Conservation (phyloP, 1,140 invertebrate species). For the Subanguina moxae region DNA sequence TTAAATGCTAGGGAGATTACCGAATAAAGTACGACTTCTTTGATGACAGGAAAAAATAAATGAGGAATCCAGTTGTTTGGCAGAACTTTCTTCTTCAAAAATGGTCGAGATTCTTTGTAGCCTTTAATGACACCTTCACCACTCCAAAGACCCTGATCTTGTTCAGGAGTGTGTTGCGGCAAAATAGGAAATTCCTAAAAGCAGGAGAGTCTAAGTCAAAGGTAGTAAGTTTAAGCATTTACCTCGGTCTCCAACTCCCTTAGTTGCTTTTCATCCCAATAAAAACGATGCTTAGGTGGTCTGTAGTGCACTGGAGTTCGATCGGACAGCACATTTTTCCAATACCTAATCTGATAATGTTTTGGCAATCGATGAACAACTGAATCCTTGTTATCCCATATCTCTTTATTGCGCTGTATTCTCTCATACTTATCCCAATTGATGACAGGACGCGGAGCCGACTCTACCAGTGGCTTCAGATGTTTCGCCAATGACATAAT, state of each 20-base stretch:
- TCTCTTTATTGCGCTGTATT: constrained; percentile 56
- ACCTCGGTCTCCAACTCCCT: constrained; percentile 61
- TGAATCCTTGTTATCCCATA: constrained; percentile 53
- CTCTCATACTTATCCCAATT: constrained; percentile 58
- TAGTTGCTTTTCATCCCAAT: constrained; percentile 69
- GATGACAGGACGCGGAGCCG: constrained; percentile 43
- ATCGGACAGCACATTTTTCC: constrained; percentile 73
- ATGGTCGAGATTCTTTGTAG: constrained; percentile 68
- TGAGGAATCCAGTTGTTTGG: constrained; percentile 65
- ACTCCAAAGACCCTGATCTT: constrained; percentile 84
- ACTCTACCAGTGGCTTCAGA: constrained; percentile 42
- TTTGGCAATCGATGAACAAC: constrained; percentile 67
- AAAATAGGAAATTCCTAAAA: constrained; percentile 64
- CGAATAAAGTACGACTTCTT: constrained; percentile 78
- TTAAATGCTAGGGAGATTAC: constrained; percentile 64
- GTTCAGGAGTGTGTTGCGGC: constrained; percentile 74
- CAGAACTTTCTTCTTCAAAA: constrained; percentile 53
- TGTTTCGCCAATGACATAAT: constrained; percentile 49
- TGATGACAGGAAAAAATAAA: constrained; percentile 79
- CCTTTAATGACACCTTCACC: constrained; percentile 90
- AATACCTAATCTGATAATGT: constrained; percentile 81
- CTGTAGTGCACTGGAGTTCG: constrained; percentile 80
- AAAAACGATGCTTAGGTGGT: constrained; percentile 71
- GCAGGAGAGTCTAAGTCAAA: neutral
- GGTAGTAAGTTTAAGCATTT: neutral